Base-by-base conservation (phyloP, 2,797 vertebrate genomes). In the Eupleurogrammus muticus region DNA sequence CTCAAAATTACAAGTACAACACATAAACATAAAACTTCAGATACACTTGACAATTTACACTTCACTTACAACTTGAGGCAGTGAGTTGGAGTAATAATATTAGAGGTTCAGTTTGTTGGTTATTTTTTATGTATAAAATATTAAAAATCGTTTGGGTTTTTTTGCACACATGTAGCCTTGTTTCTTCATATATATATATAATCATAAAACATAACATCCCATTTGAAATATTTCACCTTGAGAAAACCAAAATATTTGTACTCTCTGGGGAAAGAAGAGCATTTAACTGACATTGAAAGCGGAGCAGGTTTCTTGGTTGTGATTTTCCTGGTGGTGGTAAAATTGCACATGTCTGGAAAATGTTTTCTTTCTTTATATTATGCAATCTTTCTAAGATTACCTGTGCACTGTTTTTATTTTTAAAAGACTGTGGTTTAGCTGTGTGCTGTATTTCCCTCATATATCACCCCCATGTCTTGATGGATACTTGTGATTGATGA, bases 331-430 rank as follows among this genome's bases (percentile, higher is more conserved):
- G 76, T 87, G 83, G 69, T 83, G 79, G 73, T 82, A 32, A 36
- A 85, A 19, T 88, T 84, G 83, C 81, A 90, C 90, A 84, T 87
- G 83, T 87, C 80, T 87, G 80, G 84, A 87, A 82, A 52, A 42
- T 79, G 72, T 78, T 91, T 51, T 77, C 55, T 59, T 83, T 79
- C 61, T 87, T 85, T 87, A 64, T 85, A 85, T 88, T 91, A 93
- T 93, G 88, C 88, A 92, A 90, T 84, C 80, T 89, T 90, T 88
- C 80, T 87, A 86, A 88, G 64, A 82, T 83, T 62, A 55, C 81
- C 62, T 64, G 84, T 87, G 79, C 82, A 89, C 85, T 89, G 82
- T 82, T 65, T 80, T 84, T 73, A 78, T 76, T 87, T 78, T 68
- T 80, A 79, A 71, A 83, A 58, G 68, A 74, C 44, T 70, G 73